These are phyloP conservation scores for Desmodus rotundus DNA, from an alignment of 2,113 vertebrate species.

Conservation along the genomic window DNA sequence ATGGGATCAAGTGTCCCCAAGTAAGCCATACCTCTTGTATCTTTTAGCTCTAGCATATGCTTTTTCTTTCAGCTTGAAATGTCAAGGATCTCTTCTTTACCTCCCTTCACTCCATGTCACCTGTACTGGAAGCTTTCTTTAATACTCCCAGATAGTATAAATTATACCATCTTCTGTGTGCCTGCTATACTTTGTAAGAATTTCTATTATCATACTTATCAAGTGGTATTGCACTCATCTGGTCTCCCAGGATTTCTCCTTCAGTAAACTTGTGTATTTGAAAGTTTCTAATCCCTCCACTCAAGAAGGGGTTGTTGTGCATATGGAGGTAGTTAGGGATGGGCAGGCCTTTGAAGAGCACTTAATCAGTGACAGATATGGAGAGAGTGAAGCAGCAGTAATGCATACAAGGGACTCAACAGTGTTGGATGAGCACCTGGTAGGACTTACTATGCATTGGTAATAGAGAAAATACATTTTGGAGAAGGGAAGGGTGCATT, in stretches of 20 bases:
- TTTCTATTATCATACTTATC: slow-evolving; percentile 1
- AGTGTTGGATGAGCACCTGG: not conserved
- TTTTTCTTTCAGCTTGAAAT: slow-evolving; percentile 34
- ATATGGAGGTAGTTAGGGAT: not conserved
- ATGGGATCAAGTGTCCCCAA: not conserved
- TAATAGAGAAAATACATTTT: not conserved
- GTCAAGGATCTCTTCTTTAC: not conserved
- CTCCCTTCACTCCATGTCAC: not conserved
- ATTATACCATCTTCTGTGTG: not conserved
- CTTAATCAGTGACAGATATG: not conserved
- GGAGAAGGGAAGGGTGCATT: not conserved
- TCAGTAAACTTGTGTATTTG: not conserved
- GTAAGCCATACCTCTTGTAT: not conserved
- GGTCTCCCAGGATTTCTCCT: not conserved
- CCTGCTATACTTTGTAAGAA: not conserved
- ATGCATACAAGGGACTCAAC: not conserved
- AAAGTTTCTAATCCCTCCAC: not conserved
- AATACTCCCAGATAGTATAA: not conserved
- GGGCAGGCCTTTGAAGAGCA: not conserved
- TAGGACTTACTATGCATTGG: not conserved
- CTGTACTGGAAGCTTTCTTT: not conserved
- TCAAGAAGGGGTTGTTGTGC: slow-evolving; percentile 4
- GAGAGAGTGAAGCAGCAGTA: not conserved
- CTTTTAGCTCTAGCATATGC: not conserved
- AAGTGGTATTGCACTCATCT: not conserved